Evolutionary conservation across 2,888 invertebrate genomes (phyloP), one percentile per base, ranked within the genome.

Genomic region (Linnaemya vulpina): DNA sequence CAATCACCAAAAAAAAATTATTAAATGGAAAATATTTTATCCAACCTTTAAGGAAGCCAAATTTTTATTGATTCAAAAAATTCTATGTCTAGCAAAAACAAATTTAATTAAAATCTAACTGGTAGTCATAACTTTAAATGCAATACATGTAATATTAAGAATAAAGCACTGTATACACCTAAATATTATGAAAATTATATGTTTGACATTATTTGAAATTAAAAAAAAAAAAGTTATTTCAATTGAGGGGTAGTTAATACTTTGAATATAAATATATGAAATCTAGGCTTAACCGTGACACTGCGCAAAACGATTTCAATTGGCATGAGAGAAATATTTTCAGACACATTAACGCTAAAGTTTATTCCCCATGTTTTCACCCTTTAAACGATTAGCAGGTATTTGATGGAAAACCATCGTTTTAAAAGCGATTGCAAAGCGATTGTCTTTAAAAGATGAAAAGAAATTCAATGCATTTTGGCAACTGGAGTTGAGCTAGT

Each of bases 121-220:
- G 20, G 38, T 78, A 77, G 70, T 70, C 30, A 40, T 51, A 51
- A 60, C 60, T 40, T 40, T 20, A 70, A 53, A 51, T 78, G 62
- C 51, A 78, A 62, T 62, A 62, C 17, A 60, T 25, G 17, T 46
- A 65, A 73, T 17, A 43, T 78, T 35, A 71, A 55, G 43, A 71
- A 71, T 53, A 71, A 76, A 76, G 70, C 78, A 78, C 78, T 71
- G 51, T 63, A 58, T 55, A 60, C 20, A 67, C 17, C n/a, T 68
- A 68, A 51, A 51, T 30, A 30, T 30, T 30, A 20, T 51, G 8
- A 17, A 51, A 40, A 35, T 5, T 35, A 38, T 60, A 8, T 11
- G 0, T 20, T 11, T 38, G n/a, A 20, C 17, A 4, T 55, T 22
- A 3, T 22, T 10, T 58, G 22, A 25, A 53, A 30, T 3, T 51